Evolutionary conservation across 2,888 invertebrate species (phyloP), one percentile per base, ranked within the genome.

Genomic region (Subacronicta megacephala): DNA sequence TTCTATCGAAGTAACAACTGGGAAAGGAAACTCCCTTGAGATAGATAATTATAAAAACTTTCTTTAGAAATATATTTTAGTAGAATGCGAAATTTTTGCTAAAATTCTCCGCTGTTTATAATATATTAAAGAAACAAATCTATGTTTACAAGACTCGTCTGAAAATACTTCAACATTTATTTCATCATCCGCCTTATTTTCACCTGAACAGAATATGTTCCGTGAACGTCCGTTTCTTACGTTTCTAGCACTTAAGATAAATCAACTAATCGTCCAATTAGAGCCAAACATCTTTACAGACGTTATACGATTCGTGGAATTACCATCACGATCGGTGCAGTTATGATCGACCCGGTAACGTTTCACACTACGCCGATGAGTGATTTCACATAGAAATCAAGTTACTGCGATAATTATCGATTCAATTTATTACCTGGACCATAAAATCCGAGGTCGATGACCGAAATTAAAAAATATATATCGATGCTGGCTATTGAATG

Each of bases 391-490:
- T 88, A 85, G 85, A 87, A 84, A 88, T 85, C 83, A 76, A 71
- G 73, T 76, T 73, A 84, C 83, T 82, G 84, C 84, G 83, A 87
- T 86, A 84, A 87, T 85, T 84, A 89, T 89, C 88, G 88, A 86
- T 87, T 86, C 84, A 84, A 90, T 90, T 87, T 89, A 88, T 88
- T 86, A 83, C 87, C 81, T 83, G 79, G 80, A 82, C 83, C 86
- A 89, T 90, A 90, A 90, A 91, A 89, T 82, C 77, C 77, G 74
- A 77, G 90, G 84, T 90, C 89, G 78, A 82, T 74, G 88, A 88
- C 88, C 89, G 83, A 70, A 78, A 79, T 82, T 68, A 70, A 81
- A 71, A 80, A 82, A 77, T 82, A 84, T 80, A 84, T 83, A 81
- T 81, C 81, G 82, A 84, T 81, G 77, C 79, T 78, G 75, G 80